Conservation (phyloP, 2,113 vertebrate genomes). For the Rafetus swinhoei region DNA sequence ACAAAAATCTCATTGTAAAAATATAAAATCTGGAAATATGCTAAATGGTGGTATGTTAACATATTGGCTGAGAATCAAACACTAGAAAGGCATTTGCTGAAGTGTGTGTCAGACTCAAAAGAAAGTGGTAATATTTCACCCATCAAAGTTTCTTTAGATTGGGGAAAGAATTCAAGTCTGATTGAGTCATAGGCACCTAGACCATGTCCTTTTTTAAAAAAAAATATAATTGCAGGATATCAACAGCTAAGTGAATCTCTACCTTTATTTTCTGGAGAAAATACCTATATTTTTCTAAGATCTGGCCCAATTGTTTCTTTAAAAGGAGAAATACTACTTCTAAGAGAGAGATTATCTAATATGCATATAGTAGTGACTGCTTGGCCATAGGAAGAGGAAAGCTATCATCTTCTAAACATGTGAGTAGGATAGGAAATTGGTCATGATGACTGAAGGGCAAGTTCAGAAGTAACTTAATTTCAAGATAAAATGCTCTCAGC, state of each 20-base stretch:
- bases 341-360: slow-evolving; percentile 26
- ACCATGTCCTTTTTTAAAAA: slow-evolving; percentile 23
- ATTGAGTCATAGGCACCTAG: slow-evolving; percentile 45
- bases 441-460: slow-evolving; percentile 53
- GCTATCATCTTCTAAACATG: slow-evolving; percentile 30
- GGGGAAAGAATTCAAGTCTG: slow-evolving; percentile 41
- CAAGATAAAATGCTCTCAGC: neutral
- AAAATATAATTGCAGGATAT: slow-evolving; percentile 22
- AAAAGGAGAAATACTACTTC: slow-evolving; percentile 36
- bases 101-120: slow-evolving; percentile 28
- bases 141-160: slow-evolving; percentile 24
- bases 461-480: slow-evolving; percentile 55
- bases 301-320: slow-evolving; percentile 26
- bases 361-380: slow-evolving; percentile 16
- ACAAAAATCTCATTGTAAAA: slow-evolving; percentile 64
- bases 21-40: slow-evolving; percentile 40
- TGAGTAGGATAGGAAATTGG: slow-evolving; percentile 56
- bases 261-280: neutral
- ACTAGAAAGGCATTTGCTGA: slow-evolving; percentile 58
- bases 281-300: neutral
- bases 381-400: slow-evolving; percentile 46
- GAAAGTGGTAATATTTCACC: slow-evolving; percentile 18
- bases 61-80: slow-evolving; percentile 62
- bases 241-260: neutral
- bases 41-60: slow-evolving; percentile 31